Conservation (phyloP, 2,888 invertebrate genomes). For the Melikaiella ostensackeni region DNA sequence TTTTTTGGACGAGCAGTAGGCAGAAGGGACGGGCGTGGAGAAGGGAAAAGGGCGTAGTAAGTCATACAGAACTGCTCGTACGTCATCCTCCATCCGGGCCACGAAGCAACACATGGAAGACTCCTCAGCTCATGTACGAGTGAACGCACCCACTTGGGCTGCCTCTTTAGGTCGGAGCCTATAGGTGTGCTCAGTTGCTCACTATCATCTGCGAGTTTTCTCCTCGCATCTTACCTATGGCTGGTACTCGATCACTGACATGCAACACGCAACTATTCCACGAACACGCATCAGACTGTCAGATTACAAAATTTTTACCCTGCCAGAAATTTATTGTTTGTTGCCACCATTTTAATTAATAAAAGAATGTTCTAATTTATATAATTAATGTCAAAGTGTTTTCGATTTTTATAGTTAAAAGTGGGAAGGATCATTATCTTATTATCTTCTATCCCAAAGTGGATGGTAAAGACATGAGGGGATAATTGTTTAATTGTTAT, state of each 20-base stretch:
- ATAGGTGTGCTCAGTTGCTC: conserved; percentile 54
- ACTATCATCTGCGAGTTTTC: conserved; percentile 42
- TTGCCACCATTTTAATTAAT: background rate
- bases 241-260: background rate
- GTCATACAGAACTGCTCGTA: conserved; percentile 74
- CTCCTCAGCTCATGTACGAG: conserved; percentile 58
- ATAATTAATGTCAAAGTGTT: too few species aligned
- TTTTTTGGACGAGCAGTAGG: conserved; percentile 72
- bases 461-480: too few species aligned
- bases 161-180: conserved; percentile 69
- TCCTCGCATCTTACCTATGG: conserved; percentile 58
- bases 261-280: conserved; percentile 6
- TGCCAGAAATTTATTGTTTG: background rate
- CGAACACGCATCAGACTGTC: background rate
- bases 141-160: conserved; percentile 68
- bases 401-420: too few species aligned
- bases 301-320: background rate
- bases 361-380: too few species aligned
- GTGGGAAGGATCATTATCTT: too few species aligned
- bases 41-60: conserved; percentile 76
- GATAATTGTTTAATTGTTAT: background rate
- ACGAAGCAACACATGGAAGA: conserved; percentile 72
- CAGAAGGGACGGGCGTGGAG: conserved; percentile 71
- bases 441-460: too few species aligned
- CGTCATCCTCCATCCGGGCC: conserved; percentile 75